These are phyloP conservation scores for Xyrauchen texanus DNA, from an alignment of 2,113 vertebrate genomes.

Conservation along the genomic window DNA sequence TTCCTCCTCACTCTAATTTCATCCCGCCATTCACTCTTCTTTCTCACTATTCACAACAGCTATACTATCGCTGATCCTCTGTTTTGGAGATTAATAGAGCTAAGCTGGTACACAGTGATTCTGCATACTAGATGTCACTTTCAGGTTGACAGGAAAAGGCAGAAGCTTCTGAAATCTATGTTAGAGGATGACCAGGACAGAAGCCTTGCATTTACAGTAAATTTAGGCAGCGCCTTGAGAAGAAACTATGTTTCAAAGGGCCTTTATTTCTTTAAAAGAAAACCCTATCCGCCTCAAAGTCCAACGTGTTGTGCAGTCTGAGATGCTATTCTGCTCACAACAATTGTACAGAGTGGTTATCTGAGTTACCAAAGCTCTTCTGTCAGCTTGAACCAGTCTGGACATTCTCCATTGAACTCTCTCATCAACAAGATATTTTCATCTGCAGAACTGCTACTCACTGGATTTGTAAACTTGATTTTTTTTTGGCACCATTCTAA, in stretches of 20 bases:
- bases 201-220: neutral
- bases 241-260: neutral
- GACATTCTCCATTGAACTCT: no score
- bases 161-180: slow-evolving; percentile 20
- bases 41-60: neutral
- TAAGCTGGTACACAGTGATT: slow-evolving; percentile 23
- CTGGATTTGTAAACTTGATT: no score
- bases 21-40: neutral
- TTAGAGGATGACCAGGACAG: neutral
- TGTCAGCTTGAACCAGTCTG: no score
- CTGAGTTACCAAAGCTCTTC: no score
- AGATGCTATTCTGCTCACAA: no score
- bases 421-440: no score
- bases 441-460: no score
- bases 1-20: neutral
- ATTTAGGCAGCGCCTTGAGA: neutral
- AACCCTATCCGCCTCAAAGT: no score
- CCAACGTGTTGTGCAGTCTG: no score
- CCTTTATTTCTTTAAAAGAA: neutral
- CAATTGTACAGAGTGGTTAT: no score
- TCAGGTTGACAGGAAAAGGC: slow-evolving; percentile 27
- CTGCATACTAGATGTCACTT: slow-evolving; percentile 35
- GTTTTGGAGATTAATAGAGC: slow-evolving; percentile 16
- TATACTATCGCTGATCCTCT: neutral
- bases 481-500: no score